Conservation (phyloP, 2,113 vertebrate species). For the Antechinus flavipes region DNA sequence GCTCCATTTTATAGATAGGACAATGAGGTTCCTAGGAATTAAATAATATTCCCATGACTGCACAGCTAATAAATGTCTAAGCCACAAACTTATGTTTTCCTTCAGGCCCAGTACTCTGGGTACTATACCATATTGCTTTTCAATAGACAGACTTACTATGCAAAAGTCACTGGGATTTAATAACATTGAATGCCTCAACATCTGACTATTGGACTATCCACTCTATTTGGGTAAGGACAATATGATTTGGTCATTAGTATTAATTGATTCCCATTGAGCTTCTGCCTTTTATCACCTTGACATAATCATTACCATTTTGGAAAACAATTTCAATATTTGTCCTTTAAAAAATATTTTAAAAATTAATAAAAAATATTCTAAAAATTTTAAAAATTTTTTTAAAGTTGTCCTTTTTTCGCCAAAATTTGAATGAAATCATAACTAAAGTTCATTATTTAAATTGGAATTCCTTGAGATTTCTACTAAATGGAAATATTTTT, state of each 20-base stretch:
- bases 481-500: background rate
- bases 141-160: background rate
- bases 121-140: background rate
- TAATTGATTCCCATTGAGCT: background rate
- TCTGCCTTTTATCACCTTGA: background rate
- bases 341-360: background rate
- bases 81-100: background rate
- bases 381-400: too few species aligned
- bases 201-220: background rate
- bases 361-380: too few species aligned
- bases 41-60: background rate
- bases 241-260: background rate
- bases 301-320: background rate
- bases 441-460: background rate
- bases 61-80: background rate
- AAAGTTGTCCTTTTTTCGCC: background rate
- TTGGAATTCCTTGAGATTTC: background rate
- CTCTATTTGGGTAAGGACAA: background rate
- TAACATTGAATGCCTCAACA: background rate
- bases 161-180: background rate
- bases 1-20: background rate
- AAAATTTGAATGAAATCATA: background rate
- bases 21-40: background rate
- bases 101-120: background rate
- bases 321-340: background rate